Evolutionary conservation across 2,888 invertebrate species (phyloP).

Genomic region (Coleophora deauratella): DNA sequence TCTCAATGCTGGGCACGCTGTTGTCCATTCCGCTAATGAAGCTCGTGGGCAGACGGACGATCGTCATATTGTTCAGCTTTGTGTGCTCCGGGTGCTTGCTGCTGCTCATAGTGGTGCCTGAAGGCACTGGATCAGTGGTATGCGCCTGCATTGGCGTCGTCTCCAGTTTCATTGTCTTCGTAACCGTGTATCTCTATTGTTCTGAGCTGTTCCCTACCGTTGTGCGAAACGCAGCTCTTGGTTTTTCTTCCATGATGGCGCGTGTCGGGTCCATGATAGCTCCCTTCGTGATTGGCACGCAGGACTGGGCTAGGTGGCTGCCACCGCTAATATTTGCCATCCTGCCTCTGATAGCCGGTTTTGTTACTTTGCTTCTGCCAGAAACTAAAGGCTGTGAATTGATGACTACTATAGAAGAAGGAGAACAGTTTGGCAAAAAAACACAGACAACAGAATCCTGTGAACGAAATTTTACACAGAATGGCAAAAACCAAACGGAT

Average conservation of each 20-base stretch:
- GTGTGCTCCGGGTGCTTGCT: conserved; percentile 77
- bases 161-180: conserved; percentile 89
- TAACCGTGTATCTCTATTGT: conserved; percentile 88
- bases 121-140: conserved; percentile 57
- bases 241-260: conserved; percentile 88
- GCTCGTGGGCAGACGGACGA: conserved; percentile 77
- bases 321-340: conserved; percentile 82
- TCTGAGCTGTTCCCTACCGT: conserved; percentile 93
- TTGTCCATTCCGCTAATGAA: conserved; percentile 78
- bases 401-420: conserved; percentile 4
- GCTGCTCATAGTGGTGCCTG: conserved; percentile 69
- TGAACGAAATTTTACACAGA: too few relatives aligned
- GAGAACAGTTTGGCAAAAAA: conserved; percentile 2
- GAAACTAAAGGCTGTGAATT: conserved; percentile 30
- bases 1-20: conserved; percentile 75
- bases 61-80: conserved; percentile 77
- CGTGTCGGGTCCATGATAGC: conserved; percentile 90
- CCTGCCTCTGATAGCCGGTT: conserved; percentile 72
- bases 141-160: conserved; percentile 84
- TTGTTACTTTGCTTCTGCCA: conserved; percentile 77
- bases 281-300: conserved; percentile 82
- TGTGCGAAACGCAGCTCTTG: conserved; percentile 88
- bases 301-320: conserved; percentile 50
- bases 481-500: too few relatives aligned
- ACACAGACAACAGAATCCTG: background rate